These are phyloP conservation scores for Crocidura indochinensis DNA, from an alignment of 2,797 vertebrate genomes.

Conservation along the genomic window DNA sequence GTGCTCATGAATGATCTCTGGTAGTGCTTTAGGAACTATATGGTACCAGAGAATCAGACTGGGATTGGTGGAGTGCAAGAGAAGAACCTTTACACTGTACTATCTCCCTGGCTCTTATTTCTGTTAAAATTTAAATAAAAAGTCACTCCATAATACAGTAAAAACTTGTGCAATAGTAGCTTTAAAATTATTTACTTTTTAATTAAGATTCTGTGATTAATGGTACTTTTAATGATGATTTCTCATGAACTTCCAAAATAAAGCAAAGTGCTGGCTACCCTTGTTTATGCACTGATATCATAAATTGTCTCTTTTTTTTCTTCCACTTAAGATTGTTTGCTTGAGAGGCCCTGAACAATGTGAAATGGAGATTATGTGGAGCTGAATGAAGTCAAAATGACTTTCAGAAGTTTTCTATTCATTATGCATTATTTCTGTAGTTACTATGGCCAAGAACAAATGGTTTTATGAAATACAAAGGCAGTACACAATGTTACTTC, in stretches of 20 bases:
- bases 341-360: not conserved
- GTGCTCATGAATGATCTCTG: too few relatives aligned
- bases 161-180: not conserved
- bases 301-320: not conserved
- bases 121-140: too few relatives aligned
- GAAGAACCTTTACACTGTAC: too few relatives aligned
- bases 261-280: not conserved
- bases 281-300: not conserved
- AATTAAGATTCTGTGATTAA: too few relatives aligned
- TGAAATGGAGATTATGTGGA: not conserved
- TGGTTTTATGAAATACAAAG: not conserved
- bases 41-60: too few relatives aligned
- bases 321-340: not conserved
- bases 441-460: not conserved
- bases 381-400: conserved; percentile 20
- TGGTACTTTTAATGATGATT: too few relatives aligned
- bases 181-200: not conserved
- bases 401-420: conserved; percentile 35
- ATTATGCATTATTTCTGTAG: conserved; percentile 12
- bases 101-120: too few relatives aligned
- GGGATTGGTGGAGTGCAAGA: too few relatives aligned
- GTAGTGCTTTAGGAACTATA: too few relatives aligned
- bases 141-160: not conserved
- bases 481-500: not conserved
- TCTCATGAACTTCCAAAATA: not conserved